These are phyloP conservation scores for Pocillopora grandis DNA, from an alignment of 92 coral and sea anemone species.

Conservation along the genomic window DNA sequence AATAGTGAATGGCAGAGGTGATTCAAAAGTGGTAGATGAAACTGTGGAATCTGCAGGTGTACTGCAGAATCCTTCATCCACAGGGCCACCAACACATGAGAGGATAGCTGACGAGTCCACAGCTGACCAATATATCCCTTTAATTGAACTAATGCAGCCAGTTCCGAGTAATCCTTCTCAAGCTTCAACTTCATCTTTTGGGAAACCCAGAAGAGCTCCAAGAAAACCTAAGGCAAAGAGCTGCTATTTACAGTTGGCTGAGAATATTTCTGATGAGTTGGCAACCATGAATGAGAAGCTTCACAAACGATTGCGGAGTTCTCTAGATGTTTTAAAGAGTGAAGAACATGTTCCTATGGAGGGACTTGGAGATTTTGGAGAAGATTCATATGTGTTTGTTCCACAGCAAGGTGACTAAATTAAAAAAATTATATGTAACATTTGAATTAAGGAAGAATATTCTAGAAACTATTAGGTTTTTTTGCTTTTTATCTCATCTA, in stretches of 20 bases:
- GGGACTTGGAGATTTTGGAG: neutral
- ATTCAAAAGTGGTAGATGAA: neutral
- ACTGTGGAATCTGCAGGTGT: neutral
- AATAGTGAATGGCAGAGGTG: neutral
- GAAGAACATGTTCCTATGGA: constrained; percentile 7
- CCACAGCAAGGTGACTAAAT: constrained; percentile 1
- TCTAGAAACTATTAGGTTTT: no score
- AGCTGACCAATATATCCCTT: constrained; percentile 10
- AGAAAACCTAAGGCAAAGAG: constrained; percentile 38
- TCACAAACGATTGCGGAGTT: constrained; percentile 6
- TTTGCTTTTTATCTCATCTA: no score
- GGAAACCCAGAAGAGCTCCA: constrained; percentile 20
- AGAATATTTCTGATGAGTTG: constrained; percentile 58
- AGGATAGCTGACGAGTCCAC: neutral
- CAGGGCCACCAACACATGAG: neutral
- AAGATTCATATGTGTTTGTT: constrained; percentile 63
- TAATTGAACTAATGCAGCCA: constrained; percentile 23
- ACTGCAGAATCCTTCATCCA: neutral
- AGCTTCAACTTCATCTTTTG: constrained; percentile 4
- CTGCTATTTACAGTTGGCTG: constrained; percentile 71
- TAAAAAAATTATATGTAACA: no score
- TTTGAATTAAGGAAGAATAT: no score
- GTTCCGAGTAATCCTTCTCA: constrained; percentile 7
- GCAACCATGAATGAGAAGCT: constrained; percentile 58
- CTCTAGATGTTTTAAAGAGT: neutral